Conservation (phyloP, 2,888 invertebrate genomes). For the Conops quadrifasciatus region DNA sequence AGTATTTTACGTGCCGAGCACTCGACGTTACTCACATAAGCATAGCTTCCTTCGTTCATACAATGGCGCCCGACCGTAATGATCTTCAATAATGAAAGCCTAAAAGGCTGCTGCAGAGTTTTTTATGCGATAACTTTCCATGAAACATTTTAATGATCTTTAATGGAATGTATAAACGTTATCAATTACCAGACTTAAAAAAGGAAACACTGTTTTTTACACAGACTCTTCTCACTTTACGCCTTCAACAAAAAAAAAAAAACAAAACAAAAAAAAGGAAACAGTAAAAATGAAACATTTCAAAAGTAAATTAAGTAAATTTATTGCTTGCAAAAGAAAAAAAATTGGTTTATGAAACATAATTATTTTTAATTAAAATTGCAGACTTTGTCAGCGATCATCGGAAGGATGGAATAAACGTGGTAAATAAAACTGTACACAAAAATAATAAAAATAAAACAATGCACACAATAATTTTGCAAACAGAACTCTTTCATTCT, state of each 20-base stretch:
- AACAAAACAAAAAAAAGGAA: background rate
- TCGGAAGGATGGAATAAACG: too few species aligned
- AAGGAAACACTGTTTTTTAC: background rate
- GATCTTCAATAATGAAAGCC: too few species aligned
- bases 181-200: constrained; percentile 30
- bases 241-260: background rate
- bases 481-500: too few species aligned
- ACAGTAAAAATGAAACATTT: background rate
- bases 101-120: too few species aligned
- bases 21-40: background rate
- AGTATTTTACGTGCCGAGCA: constrained; percentile 23
- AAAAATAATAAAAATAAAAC: constrained; percentile 8
- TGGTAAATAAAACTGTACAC: background rate
- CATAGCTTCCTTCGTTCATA: background rate
- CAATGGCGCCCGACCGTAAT: background rate
- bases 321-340: background rate
- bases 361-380: constrained; percentile 34
- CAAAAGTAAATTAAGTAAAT: constrained; percentile 13
- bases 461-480: too few species aligned
- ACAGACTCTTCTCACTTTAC: too few species aligned
- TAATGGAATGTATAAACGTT: constrained; percentile 28
- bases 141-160: constrained; percentile 29
- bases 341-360: constrained; percentile 12
- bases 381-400: constrained; percentile 9
- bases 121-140: background rate